Base-by-base conservation (phyloP, 2,797 vertebrate species). In the Crossoptilon crossoptilon region DNA sequence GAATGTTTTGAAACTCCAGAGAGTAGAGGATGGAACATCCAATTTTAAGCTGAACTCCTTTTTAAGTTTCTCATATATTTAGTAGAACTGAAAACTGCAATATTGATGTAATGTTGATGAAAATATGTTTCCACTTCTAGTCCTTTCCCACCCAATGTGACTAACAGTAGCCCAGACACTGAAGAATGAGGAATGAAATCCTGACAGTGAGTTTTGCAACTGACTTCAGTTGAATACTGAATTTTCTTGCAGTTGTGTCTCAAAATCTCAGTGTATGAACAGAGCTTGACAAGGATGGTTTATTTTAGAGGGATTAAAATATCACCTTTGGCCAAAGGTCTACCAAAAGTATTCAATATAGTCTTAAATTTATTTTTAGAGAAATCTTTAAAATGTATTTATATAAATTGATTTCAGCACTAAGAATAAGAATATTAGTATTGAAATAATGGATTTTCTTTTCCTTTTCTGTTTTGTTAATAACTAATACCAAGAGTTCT, bases 401-500 rank as follows among this genome's bases (percentile, higher is more conserved):
- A 23, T 24, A 16, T 66, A 19, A 3, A 37, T 56, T 63, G 51
- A 53, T 19, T 67, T 81, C 10, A 26, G 6, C 44, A 68, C 10
- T 37, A 73, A 86, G 87, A 83, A 3, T 18, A 55, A 44, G 9
- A 33, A 16, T 53, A 1, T 60, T 76, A 13, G 37, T 81, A 51
- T 44, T 51, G 41, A 84, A 91, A 68, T 9, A 84, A 63, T 44
- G 19, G 3, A 67, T 31, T 51, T 5, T 84, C 37, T 19, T 60
- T 48, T 33, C 39, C 9, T 79, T 76, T 86, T 78, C 48, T 63
- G 2, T 70, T 96, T 46, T 63, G 9, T 46, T 94, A 92, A 81
- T n/a, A 90, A 73, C 46, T 84, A 72, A 70, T 79, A 9, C 24
- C 39, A 67, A 72, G 76, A 81, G 10, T 87, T 93, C 92, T 39